Base-by-base conservation (phyloP, 2,113 vertebrate genomes). In the Ceuthmochares aereus region DNA sequence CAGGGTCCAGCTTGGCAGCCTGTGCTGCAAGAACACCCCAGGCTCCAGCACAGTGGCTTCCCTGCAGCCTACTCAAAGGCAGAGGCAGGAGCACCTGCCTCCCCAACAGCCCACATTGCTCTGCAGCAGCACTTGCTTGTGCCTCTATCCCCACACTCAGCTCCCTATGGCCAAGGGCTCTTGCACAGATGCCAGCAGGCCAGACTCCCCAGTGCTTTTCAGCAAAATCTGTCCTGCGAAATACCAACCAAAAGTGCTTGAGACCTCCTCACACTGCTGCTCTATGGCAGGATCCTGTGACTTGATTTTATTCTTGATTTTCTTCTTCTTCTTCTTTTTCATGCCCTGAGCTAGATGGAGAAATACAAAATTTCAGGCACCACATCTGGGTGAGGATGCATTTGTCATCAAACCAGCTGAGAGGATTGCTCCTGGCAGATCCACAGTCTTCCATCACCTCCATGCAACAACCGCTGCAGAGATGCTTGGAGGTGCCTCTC, bases 291-390 rank as follows among this genome's bases (percentile, higher is more conserved):
- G 64, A 42, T 98, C 98, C 94, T 98, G 98, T 0, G 98, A 98
- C 84, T 98, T 99, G 89, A 99, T 98, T 97, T 98, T 99, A 88
- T 99, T 99, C 93, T 98, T 99, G 27, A 97, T 98, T 96, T 98
- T 99, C 96, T 94, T 97, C 88, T 97, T 99, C 95, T 97, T 99
- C 83, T 96, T 99, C 96, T 92, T 98, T 58, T 96, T 98, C 82
- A 84, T 80, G n/a, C 75, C 97, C 92, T 98, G 98, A 22, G 6
- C 98, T 98, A 60, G 23, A 93, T 26, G 22, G 81, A 84, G 15
- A 75, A 66, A 87, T 12, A 67, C 19, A 37, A 60, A 47, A 80
- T 37, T 42, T 92, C 63, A 77, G 70, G 16, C 32, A 23, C 22
- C 23, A 5, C 16, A 4, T 4, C 10, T 7, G 8, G 49, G 10